These are phyloP conservation scores for Siniperca chuatsi DNA, from an alignment of 2,113 vertebrate genomes.

Conservation along the genomic window DNA sequence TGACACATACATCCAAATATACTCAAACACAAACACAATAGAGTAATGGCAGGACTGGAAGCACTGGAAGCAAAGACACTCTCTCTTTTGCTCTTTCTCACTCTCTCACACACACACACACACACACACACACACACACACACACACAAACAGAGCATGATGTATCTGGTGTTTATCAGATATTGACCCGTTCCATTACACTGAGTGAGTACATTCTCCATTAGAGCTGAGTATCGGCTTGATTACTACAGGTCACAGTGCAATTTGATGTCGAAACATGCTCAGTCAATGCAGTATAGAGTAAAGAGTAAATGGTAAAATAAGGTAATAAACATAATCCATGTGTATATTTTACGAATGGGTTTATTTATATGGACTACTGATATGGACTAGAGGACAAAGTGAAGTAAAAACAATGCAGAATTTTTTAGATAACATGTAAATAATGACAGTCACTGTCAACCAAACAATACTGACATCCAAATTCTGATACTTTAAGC, in stretches of 20 bases:
- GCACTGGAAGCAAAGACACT: constrained; percentile 20
- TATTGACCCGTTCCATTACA: constrained; percentile 35
- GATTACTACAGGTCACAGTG: constrained; percentile 16
- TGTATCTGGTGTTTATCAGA: constrained; percentile 12
- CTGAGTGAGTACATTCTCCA: constrained; percentile 15
- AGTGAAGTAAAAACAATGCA: not conserved
- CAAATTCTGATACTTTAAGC: not conserved
- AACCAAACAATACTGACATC: not conserved
- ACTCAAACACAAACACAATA: not conserved
- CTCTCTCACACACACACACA: not conserved
- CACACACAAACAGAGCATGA: constrained; percentile 22
- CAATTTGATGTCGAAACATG: constrained; percentile 6
- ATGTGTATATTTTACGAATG: not conserved
- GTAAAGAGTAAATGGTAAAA: constrained; percentile 5
- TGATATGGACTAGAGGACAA: not conserved
- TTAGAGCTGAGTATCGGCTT: constrained; percentile 16
- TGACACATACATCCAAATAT: constrained; percentile 11
- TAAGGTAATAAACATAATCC: not conserved
- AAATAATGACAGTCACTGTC: not conserved
- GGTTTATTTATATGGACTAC: not conserved
- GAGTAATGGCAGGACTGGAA: constrained; percentile 8
- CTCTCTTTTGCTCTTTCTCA: not conserved
- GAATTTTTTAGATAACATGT: not conserved
- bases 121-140: not conserved
- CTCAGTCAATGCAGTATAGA: not conserved